Base-by-base conservation (phyloP, 2,113 vertebrate genomes). In the Paratilapia polleni region DNA sequence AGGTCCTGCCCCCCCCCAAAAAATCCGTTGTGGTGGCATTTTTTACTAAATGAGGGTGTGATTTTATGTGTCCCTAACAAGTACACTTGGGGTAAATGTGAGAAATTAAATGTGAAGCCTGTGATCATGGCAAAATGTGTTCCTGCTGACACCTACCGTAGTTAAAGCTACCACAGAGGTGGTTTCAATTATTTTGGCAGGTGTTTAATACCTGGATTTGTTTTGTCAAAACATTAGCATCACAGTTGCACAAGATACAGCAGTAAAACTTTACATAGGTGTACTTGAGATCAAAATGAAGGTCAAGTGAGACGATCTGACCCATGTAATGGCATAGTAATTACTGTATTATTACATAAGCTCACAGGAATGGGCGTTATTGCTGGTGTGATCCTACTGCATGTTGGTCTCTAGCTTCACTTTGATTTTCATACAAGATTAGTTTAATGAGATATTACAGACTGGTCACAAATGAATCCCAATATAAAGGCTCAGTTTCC, bases 11-110 rank as follows among this genome's bases (percentile, higher is more conserved):
- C 8, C 17, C 47, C 28, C 3, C 14, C 8, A 84, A 66, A 13
- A 78, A 91, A 89, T 81, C 4, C 89, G 90, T 93, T 88, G 89
- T 80, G 59, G 28, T 49, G 62, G 81, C 81, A 8, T 19, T 85
- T 90, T 81, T 78, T 52, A 56, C 24, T 14, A 15, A 81, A 41
- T 38, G 26, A 80, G 19, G 28, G 28, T n/a, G 22, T 36, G 20
- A 60, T 84, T 14, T 77, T 60, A 79, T 34, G 10, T 47, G 17
- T 81, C 41, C 22, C 82, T 73, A n/a, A 38, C n/a, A 56, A 78
- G 19, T 54, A 19, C 20, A 52, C n/a, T 74, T 77, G 2, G 19
- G 7, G 24, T 36, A 3, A 5, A 61, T 41, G 22, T 20, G 13
- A 38, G 28, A 4, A 52, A 74, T 19, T 1, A 77, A 58, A 60